Percentiles rank a stretch among this genome's conserved stretches.
Evolutionary conservation across 2,888 invertebrate species (phyloP).

Genomic region (Erebia aethiops): DNA sequence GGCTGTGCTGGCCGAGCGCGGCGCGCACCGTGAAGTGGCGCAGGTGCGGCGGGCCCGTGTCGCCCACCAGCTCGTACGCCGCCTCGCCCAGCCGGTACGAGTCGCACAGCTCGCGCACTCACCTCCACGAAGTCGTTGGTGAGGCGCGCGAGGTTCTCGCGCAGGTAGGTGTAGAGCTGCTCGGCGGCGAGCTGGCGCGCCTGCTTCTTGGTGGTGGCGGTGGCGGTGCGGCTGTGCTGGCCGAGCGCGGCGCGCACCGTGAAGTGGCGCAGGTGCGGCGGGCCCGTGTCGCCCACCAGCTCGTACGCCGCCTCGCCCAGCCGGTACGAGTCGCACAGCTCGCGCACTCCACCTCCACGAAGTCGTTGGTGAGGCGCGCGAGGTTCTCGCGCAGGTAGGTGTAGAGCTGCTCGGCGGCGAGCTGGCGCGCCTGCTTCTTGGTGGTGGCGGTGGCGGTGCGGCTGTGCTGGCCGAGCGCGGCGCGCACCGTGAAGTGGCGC

Average conservation of each 20-base stretch:
- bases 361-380: constrained; percentile 58
- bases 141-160: constrained; percentile 60
- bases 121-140: constrained; percentile 67
- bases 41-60: constrained; percentile 86
- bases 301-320: constrained; percentile 79
- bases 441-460: constrained; percentile 83
- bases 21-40: constrained; percentile 85
- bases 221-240: constrained; percentile 78
- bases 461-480: constrained; percentile 76
- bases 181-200: constrained; percentile 85
- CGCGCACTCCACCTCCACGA: constrained; percentile 69
- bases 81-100: constrained; percentile 77
- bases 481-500: constrained; percentile 84
- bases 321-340: constrained; percentile 74
- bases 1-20: constrained; percentile 76
- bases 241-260: constrained; percentile 82
- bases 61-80: constrained; percentile 80
- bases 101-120: constrained; percentile 74
- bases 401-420: constrained; percentile 79
- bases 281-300: constrained; percentile 85
- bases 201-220: constrained; percentile 85
- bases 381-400: constrained; percentile 64
- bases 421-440: constrained; percentile 86
- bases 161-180: constrained; percentile 63
- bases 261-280: constrained; percentile 86